Evolutionary conservation across 2,888 invertebrate species (phyloP).

Genomic region (Perithous albicinctus): DNA sequence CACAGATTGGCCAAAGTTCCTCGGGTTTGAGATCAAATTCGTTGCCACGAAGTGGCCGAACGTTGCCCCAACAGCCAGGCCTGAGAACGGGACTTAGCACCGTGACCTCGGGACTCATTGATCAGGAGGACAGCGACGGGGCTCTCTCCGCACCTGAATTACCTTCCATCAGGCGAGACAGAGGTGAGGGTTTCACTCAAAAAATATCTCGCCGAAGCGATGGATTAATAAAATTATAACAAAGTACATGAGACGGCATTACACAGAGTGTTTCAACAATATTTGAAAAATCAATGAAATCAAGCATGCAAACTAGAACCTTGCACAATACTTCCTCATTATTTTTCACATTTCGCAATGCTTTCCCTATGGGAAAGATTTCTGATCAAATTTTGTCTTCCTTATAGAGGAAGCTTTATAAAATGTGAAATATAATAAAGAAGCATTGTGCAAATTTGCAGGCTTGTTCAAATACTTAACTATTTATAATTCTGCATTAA

Average conservation of each 20-base stretch:
- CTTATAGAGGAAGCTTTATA: too few relatives aligned
- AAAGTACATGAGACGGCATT: not conserved
- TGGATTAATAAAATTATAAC: not conserved
- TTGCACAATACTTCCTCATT: too few relatives aligned
- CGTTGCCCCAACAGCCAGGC: constrained; percentile 83
- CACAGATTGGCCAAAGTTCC: constrained; percentile 83
- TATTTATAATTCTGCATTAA: too few relatives aligned
- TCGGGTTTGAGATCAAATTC: constrained; percentile 84
- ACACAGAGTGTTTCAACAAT: not conserved
- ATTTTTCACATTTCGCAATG: too few relatives aligned
- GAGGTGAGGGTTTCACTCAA: constrained; percentile 85
- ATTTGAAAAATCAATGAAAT: too few relatives aligned
- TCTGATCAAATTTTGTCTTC: too few relatives aligned
- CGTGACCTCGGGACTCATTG: constrained; percentile 83
- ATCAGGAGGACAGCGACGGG: constrained; percentile 92
- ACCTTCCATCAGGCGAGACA: constrained; percentile 88
- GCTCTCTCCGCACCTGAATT: constrained; percentile 93
- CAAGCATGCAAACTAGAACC: too few relatives aligned
- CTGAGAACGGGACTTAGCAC: constrained; percentile 82
- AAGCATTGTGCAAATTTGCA: too few relatives aligned
- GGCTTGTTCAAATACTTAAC: too few relatives aligned
- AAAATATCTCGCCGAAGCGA: not conserved
- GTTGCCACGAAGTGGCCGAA: constrained; percentile 83
- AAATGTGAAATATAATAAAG: too few relatives aligned
- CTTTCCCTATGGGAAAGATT: too few relatives aligned